Base-by-base conservation (phyloP, 2,113 vertebrate species). In the Ictidomys tridecemlineatus region DNA sequence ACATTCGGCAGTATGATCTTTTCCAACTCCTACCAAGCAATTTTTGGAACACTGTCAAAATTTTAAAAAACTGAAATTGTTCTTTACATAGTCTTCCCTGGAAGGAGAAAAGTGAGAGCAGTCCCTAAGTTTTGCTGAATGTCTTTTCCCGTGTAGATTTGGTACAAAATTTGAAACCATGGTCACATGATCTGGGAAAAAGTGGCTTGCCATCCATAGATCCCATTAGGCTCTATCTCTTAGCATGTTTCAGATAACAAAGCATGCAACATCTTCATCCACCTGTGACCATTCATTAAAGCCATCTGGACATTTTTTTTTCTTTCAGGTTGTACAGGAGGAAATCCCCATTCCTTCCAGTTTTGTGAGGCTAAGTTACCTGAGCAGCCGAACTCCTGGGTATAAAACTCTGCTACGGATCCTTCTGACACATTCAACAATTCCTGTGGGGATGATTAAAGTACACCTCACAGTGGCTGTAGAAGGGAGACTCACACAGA, bases 401-500 rank as follows among this genome's bases (percentile, higher is more conserved):
- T 99, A 99, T 98, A 99, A 99, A 98, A 99, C 99, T 6, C 98
- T 99, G 97, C 98, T 99, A 89, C 98, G 99, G 77, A 98, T 99
- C 95, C 99, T 99, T 97, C 98, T 99, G 98, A 99, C 99, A 0
- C 99, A 99, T 92, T 98, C 99, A 2, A 93, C 98, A 24, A 98
- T 99, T 76, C 99, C 99, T 0, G 95, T 99, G 22, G 99, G 99
- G 42, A 99, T 99, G 98, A 98, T 99, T 42, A 99, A 99, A 98
- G 99, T 99, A 73, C 99, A 99, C 56, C 99, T 99, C 69, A 99
- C 98, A 0, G 99, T 99, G 2, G 98, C 99, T 20, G 98, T 99
- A 63, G 99, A 99, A 98, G 99, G 99, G 7, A 98, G 99, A 82
- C 97, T 99, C 77, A 99, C 99, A 97, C 99, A 99, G 98, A 99